Conservation (phyloP, 2,888 invertebrate genomes). For the Smittia aterrima region DNA sequence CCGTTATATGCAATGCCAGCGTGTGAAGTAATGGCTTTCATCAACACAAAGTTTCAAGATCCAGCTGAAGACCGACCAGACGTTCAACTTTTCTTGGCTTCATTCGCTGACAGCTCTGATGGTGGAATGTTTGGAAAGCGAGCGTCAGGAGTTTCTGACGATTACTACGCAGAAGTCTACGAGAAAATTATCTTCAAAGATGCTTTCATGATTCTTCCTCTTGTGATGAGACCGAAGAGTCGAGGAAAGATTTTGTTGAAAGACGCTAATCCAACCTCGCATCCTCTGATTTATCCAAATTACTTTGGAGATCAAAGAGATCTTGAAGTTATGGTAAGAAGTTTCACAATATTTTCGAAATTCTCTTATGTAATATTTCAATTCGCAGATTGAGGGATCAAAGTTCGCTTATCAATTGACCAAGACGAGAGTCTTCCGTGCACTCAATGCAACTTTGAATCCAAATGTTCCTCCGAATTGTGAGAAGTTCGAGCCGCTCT, state of each 20-base stretch:
- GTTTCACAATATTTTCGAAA: too few species aligned
- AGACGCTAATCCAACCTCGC: slow-evolving; percentile 66
- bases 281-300: slow-evolving; percentile 85
- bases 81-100: slow-evolving; percentile 71
- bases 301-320: slow-evolving; percentile 75
- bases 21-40: slow-evolving; percentile 75
- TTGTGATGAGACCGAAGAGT: slow-evolving; percentile 72
- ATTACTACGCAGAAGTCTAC: slow-evolving; percentile 66
- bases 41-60: slow-evolving; percentile 71
- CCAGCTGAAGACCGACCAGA: slow-evolving; percentile 71
- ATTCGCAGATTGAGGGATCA: slow-evolving; percentile 67
- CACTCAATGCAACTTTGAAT: slow-evolving; percentile 64
- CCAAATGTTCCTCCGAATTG: slow-evolving; percentile 67
- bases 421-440: slow-evolving; percentile 61
- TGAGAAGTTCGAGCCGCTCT: slow-evolving; percentile 60
- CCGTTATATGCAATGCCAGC: slow-evolving; percentile 73
- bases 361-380: too few species aligned
- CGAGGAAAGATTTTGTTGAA: slow-evolving; percentile 66
- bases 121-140: slow-evolving; percentile 73
- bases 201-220: slow-evolving; percentile 65
- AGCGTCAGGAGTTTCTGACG: slow-evolving; percentile 65
- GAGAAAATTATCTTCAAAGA: slow-evolving; percentile 69
- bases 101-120: slow-evolving; percentile 74
- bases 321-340: slow-evolving; percentile 65
- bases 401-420: slow-evolving; percentile 65